Percentiles rank a stretch among this genome's conserved stretches.
Evolutionary conservation across 2,113 vertebrate genomes (phyloP).

Genomic region (Gymnogyps californianus): DNA sequence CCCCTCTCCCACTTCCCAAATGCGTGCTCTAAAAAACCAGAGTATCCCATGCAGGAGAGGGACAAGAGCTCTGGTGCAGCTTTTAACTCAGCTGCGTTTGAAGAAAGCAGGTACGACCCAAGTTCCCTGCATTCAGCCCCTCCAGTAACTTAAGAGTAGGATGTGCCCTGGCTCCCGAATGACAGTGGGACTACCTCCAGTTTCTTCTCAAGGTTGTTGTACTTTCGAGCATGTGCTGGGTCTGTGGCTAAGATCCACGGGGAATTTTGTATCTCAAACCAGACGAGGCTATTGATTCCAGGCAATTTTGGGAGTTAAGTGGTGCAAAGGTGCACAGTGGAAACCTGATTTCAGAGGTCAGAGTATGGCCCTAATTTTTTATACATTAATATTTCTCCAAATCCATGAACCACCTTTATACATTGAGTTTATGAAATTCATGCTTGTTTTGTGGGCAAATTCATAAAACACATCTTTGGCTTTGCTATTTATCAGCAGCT

Average conservation of each 20-base stretch:
- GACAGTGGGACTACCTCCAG: background rate
- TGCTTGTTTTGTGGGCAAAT: background rate
- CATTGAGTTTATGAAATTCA: background rate
- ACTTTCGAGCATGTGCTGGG: background rate
- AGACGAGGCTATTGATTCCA: background rate
- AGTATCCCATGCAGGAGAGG: background rate
- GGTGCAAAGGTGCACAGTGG: background rate
- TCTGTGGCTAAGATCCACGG: background rate
- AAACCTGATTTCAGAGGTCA: background rate
- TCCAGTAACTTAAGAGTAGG: background rate
- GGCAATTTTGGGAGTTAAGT: background rate
- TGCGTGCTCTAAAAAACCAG: rapidly evolving
- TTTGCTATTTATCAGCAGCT: background rate
- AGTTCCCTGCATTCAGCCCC: background rate
- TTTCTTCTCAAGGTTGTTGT: background rate
- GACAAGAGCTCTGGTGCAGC: background rate
- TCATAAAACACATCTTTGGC: background rate
- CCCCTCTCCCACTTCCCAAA: rapidly evolving
- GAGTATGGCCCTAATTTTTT: background rate
- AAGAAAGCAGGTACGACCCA: background rate
- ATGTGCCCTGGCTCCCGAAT: background rate
- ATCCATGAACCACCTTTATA: background rate
- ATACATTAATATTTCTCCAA: background rate
- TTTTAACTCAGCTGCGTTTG: background rate
- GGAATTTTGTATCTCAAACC: background rate